A percentile compares a stretch with the other conserved stretches of the same genome.
Evolutionary conservation across 2,888 invertebrate species (phyloP).

Genomic region (Drosophila subquinaria): DNA sequence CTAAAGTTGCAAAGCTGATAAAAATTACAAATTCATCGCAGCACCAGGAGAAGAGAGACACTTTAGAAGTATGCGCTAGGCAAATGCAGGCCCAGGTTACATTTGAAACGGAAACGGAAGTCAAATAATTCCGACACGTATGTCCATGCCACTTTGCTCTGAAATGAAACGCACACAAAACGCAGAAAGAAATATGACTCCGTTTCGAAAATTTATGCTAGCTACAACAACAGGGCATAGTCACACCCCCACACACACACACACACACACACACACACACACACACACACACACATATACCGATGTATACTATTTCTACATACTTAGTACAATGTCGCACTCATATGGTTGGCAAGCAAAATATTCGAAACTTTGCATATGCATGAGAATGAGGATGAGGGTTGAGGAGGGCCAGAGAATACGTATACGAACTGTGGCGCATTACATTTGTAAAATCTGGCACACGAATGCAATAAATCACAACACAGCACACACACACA

Average conservation of each 20-base stretch:
- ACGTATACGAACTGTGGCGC: conserved; percentile 61
- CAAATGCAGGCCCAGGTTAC: conserved; percentile 10
- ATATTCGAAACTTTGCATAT: conserved; percentile 82
- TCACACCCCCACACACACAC: conserved; percentile 21
- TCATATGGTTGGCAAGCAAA: conserved; percentile 64
- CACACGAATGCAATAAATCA: conserved; percentile 84
- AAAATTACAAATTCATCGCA: conserved; percentile 27
- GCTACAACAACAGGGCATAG: conserved; percentile 10
- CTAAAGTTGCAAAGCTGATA: conserved; percentile 24
- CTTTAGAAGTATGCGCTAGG: not conserved
- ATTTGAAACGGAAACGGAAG: conserved; percentile 59
- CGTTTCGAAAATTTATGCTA: conserved; percentile 73
- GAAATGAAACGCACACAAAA: conserved; percentile 71
- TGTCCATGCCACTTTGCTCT: conserved; percentile 75
- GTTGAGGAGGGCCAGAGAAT: conserved; percentile 20
- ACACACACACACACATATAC: conserved; percentile 23
- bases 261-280: conserved; percentile 15
- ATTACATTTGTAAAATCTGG: conserved; percentile 84
- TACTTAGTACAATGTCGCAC: conserved; percentile 64
- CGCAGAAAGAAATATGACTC: conserved; percentile 75
- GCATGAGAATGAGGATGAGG: conserved; percentile 53
- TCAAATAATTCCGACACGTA: conserved; percentile 80
- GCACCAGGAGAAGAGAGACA: not conserved
- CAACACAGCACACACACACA: conserved; percentile 56
- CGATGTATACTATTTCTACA: conserved; percentile 26